Evolutionary conservation across 1,140 invertebrate species (phyloP).

Genomic region (Lordiphosa stackelbergi): DNA sequence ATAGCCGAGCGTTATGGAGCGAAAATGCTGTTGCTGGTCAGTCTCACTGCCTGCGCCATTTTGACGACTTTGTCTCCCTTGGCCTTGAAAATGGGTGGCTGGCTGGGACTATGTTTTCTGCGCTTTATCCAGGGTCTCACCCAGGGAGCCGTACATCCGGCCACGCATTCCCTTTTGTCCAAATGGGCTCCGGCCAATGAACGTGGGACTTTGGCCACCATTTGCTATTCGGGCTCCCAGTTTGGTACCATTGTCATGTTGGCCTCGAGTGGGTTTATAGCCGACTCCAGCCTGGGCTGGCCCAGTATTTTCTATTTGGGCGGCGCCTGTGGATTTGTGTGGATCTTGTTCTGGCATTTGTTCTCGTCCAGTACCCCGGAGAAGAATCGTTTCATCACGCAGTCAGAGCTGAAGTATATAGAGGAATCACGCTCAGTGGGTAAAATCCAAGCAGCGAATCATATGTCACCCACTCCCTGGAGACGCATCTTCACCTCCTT

Average conservation of each 20-base stretch:
- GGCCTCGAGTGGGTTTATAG: slow-evolving; percentile 81
- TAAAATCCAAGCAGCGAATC: slow-evolving; percentile 47
- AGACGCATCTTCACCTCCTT: slow-evolving; percentile 84
- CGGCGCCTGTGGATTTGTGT: slow-evolving; percentile 81
- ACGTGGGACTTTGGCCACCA: slow-evolving; percentile 79
- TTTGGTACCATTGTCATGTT: slow-evolving; percentile 87
- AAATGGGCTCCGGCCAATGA: slow-evolving; percentile 85
- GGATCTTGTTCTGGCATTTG: slow-evolving; percentile 82
- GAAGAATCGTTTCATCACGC: slow-evolving; percentile 78
- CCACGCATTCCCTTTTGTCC: slow-evolving; percentile 87
- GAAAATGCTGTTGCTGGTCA: slow-evolving; percentile 76
- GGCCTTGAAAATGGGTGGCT: slow-evolving; percentile 78
- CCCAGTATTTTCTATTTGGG: slow-evolving; percentile 88
- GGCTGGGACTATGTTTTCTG: slow-evolving; percentile 79
- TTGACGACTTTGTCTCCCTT: slow-evolving; percentile 77
- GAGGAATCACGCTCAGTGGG: slow-evolving; percentile 76
- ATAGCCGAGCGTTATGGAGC: slow-evolving; percentile 79
- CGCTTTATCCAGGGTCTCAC: slow-evolving; percentile 86
- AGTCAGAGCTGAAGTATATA: slow-evolving; percentile 82
- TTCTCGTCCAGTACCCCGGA: slow-evolving; percentile 84
- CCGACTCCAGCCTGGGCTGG: slow-evolving; percentile 84
- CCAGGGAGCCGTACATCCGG: slow-evolving; percentile 90
- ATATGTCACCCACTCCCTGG: slow-evolving; percentile 82
- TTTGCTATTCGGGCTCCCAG: slow-evolving; percentile 82
- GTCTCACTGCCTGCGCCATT: slow-evolving; percentile 73